phyloP scores from a whole-genome alignment of 1,140 invertebrate genomes.

The Penaeus chinensis region DNA sequence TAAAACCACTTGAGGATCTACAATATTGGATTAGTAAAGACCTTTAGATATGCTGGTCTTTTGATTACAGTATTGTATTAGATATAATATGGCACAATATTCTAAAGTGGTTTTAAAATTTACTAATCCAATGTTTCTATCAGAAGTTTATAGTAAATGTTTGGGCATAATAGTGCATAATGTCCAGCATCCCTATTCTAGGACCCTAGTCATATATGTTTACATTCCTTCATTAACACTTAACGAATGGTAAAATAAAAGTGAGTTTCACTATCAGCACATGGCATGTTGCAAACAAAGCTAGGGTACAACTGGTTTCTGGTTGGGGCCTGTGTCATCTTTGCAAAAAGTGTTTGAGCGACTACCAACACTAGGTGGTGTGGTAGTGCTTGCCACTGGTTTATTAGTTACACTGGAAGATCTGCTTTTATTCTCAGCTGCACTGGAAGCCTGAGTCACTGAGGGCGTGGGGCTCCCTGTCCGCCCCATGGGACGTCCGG shows the following conservation, averaged over 20 bases:
- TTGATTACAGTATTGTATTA: no score
- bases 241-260: slow-evolving; percentile 8
- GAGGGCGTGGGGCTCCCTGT: slow-evolving; percentile 34
- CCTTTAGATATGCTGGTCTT: no score
- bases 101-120: no score
- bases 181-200: no score
- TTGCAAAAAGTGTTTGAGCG: slow-evolving; percentile 54
- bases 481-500: slow-evolving; percentile 11
- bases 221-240: no score
- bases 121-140: slow-evolving; percentile 21
- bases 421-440: slow-evolving; percentile 30
- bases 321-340: slow-evolving; percentile 8
- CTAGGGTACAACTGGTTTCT: slow-evolving; percentile 29
- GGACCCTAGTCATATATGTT: no score
- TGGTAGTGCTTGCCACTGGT: slow-evolving; percentile 22
- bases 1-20: background rate
- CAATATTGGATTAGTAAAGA: background rate
- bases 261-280: background rate
- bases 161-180: slow-evolving; percentile 8
- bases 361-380: slow-evolving; percentile 29
- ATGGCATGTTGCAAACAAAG: background rate
- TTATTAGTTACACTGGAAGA: slow-evolving; percentile 50
- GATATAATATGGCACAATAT: no score
- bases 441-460: slow-evolving; percentile 6
- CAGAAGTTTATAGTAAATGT: background rate